Base-by-base conservation (phyloP, 1,140 invertebrate genomes). In the Geopemphigus sp. region DNA sequence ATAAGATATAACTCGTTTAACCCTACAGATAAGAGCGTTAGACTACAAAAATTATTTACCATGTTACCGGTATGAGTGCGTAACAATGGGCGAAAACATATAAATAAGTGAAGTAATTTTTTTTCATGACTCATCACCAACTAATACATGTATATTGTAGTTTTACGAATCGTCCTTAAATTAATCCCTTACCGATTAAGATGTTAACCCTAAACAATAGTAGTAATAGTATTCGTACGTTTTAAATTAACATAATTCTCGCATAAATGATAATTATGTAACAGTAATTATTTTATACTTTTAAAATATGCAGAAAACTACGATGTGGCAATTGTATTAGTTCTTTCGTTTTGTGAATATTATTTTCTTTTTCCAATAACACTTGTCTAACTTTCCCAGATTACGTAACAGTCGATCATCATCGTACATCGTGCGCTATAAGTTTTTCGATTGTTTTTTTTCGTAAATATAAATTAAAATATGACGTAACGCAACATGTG, bases 361-460 rank as follows among this genome's bases (percentile, higher is more conserved):
- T 22, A 45, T 68, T 47, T 68, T 68, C 32, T 68, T 68, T 68
- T 68, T 47, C 0, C 15, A 14, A 5, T 68, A 68, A 68, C 22
- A 26, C 5, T 26, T 3, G 26, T 68, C 26, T 24, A 17, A 68
- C 66, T 50, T 68, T 68, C 66, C 15, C 45, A 11, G 15, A 50
- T 68, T 68, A 50, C 66, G 17, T 68, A 68, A 59, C n/a, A 8
- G 22, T 14, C 19, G 54, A n/a, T 24, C 14, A 24, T 26, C n/a
- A 12, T 26, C 47, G 66, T 26, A 50, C 45, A 68, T 68, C 66
- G 45, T 68, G 66, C 22, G 26, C 15, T 14, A 26, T 24, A 11
- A 17, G 45, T 68, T 26, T 50, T 68, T 68, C 45, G 15, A 68
- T 68, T 68, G 66, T 68, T 68, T 68, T 47, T 24, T 39, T 39